Evolutionary conservation across 2,113 vertebrate genomes (phyloP).

Genomic region (Notiomystis cincta): DNA sequence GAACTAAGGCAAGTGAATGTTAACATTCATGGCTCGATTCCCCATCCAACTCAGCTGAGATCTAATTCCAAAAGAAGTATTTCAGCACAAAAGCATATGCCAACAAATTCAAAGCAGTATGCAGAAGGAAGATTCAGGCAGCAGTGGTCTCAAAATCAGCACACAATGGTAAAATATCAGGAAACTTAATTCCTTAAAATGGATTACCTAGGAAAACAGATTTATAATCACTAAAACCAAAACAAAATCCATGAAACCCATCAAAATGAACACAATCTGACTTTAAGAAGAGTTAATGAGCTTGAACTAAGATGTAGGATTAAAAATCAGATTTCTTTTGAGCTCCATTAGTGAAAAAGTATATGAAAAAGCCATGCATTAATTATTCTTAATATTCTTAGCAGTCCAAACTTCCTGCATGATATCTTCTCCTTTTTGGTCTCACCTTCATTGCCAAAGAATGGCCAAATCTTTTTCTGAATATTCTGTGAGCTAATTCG

Average conservation of each 20-base stretch:
- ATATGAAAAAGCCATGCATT: neutral
- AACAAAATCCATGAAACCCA: neutral
- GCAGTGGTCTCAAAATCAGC: neutral
- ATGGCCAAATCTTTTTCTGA: neutral
- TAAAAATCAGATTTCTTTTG: neutral
- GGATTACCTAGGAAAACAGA: neutral
- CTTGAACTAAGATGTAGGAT: neutral
- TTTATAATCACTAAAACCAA: neutral
- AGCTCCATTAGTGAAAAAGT: neutral
- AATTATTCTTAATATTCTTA: neutral
- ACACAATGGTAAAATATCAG: neutral
- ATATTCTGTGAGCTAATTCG: neutral
- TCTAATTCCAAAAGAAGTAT: slow-evolving; percentile 14
- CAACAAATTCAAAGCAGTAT: neutral
- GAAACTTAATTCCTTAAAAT: neutral
- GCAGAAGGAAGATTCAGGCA: neutral
- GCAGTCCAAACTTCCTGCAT: neutral
- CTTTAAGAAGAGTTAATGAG: neutral
- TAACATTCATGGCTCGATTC: neutral
- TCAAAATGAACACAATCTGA: neutral
- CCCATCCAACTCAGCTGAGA: neutral
- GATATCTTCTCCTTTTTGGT: neutral
- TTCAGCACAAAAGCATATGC: neutral
- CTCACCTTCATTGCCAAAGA: neutral
- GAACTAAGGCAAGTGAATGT: neutral